phyloP scores from a whole-genome alignment of 2,113 vertebrate genomes.

The Trematomus loennbergii region DNA sequence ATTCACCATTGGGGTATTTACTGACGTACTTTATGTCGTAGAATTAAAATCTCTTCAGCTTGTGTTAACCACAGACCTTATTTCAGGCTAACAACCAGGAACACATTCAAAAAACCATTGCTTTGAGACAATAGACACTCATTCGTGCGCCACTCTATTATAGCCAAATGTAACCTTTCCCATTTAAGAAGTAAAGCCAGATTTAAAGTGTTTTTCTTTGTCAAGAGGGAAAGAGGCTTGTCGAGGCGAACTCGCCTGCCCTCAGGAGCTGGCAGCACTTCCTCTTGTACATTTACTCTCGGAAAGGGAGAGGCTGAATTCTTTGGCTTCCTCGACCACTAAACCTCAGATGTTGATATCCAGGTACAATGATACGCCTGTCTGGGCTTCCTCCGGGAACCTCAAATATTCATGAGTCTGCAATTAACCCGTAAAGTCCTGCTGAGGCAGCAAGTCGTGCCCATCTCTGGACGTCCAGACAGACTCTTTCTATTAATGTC shows the following conservation, averaged over 20 bases:
- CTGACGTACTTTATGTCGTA: no score
- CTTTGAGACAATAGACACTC: no score
- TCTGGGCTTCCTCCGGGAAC: constrained; percentile 53
- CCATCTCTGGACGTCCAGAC: constrained; percentile 48
- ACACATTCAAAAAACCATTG: no score
- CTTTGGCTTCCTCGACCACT: constrained; percentile 55
- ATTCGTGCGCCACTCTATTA: no score
- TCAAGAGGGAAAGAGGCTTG: no score
- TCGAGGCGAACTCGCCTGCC: constrained; percentile 8
- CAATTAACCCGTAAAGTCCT: constrained; percentile 35
- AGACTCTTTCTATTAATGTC: constrained; percentile 61
- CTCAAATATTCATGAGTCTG: constrained; percentile 76
- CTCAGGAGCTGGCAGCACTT: constrained; percentile 42
- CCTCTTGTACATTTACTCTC: constrained; percentile 58
- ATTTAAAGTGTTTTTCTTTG: no score
- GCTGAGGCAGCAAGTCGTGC: constrained; percentile 61
- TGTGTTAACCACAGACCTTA: no score
- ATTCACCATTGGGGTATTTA: no score
- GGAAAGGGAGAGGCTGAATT: constrained; percentile 73
- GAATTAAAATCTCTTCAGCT: no score
- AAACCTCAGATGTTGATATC: constrained; percentile 64
- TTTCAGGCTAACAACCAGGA: no score
- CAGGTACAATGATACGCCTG: constrained; percentile 73
- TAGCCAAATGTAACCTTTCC: no score
- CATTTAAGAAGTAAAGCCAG: no score